Base-by-base conservation (phyloP, 2,797 vertebrate genomes). In the Acanthurus leucopareius region DNA sequence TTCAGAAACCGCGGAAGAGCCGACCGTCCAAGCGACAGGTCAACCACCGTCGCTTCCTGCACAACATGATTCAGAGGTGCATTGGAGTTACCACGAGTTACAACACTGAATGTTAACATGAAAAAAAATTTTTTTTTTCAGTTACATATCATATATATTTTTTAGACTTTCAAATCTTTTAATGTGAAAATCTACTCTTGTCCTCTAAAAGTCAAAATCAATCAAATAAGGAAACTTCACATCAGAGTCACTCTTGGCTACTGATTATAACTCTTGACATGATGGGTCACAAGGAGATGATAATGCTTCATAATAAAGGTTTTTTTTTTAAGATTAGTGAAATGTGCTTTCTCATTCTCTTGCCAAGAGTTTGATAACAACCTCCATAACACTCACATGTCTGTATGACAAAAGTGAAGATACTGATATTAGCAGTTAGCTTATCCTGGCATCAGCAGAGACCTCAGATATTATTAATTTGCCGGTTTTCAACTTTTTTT, bases 21-120 rank as follows among this genome's bases (percentile, higher is more conserved):
- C 90, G 95, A 0, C 93, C 94, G 0, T 95, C 94, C 72, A 97
- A 97, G 79, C 93, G 96, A 5, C 96, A 96, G 85, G 96, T 97
- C 82, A 97, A 97, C 93, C 97, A 97, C 77, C 95, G 96, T 0
- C 91, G 97, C 73, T 97, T 98, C 89, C 95, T 97, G 22, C 96
- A 97, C 89, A 97, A 97, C 92, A 97, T 97, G 94, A 96, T 97
- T 70, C 96, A 96, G 92, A 97, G 96, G 97, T 96, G 77, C 3
- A 89, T 84, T 53, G 7, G 5, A 25, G 40, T 13, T 35, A 0
- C 48, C 5, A 44, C 6, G 60, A 3, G 35, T 1, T 8, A 19
- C n/a, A 0, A 17, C 7, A 45, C 6, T 22, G 45, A 48, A 59
- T 13, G 28, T 20, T 32, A 35, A 35, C 32, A 35, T 7, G 32